Evolutionary conservation across 2,113 vertebrate genomes (phyloP), one percentile per base, ranked within the genome.

Genomic region (Pongo abelii): DNA sequence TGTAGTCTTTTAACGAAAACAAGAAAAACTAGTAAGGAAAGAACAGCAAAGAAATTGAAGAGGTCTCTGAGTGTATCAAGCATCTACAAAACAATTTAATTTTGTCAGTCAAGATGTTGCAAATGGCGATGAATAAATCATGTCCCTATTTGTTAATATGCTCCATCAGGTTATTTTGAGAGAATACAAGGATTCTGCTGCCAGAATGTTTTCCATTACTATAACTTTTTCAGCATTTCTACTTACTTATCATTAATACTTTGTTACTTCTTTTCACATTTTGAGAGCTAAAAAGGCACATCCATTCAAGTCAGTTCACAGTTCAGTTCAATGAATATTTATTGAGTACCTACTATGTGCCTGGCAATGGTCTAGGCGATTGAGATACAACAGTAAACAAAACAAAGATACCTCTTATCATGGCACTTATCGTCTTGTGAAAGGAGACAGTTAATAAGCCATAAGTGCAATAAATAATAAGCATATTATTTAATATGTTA

Each of bases 81-180:
- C 46, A 88, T 92, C 96, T 87, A 94, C 20, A 91, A 75, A 97
- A 96, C 69, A 93, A 91, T 97, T 96, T 97, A 92, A 97, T 97
- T 96, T 96, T 96, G 87, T 92, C 84, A 94, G 88, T 92, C 84
- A 93, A 96, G 84, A 96, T 83, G 75, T 27, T 87, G 46, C 92
- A 91, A 87, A 52, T 48, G 57, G 25, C 74, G 59, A 96, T 96
- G 77, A 95, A 96, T 96, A 94, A 96, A 96, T 94, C 97, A 91
- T 95, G 92, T 8, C n/a, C 50, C 30, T 87, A 22, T 97, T 96
- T 96, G 55, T 96, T 97, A 91, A 86, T 91, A 78, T 77, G 72
- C 25, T 40, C 23, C 84, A 92, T 92, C 74, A 77, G 25, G 9
- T 81, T 75, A 67, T 80, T 96, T 94, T 94, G 55, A 96, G 35